These are phyloP conservation scores for Petrocephalus sullivani DNA, from an alignment of 2,797 vertebrate genomes.

Conservation along the genomic window DNA sequence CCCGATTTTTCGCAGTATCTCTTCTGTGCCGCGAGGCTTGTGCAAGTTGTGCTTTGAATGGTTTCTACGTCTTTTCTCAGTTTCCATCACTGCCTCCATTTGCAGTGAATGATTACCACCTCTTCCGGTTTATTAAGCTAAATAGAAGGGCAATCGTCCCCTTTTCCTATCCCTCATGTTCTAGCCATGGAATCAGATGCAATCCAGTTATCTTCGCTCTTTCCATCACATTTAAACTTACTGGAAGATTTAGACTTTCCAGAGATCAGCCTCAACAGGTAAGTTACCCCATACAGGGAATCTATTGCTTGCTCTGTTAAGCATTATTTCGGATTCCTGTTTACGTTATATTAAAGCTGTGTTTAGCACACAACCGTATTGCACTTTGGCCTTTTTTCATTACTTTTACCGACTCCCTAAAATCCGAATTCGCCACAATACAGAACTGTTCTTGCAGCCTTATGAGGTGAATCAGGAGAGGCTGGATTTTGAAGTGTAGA, in stretches of 20 bases:
- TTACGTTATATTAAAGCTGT: background rate
- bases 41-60: background rate
- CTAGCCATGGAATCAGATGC: conserved; percentile 3
- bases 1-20: background rate
- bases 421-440: background rate
- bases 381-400: background rate
- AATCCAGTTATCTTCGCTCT: background rate
- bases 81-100: background rate
- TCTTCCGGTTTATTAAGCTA: conserved; percentile 14
- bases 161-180: background rate
- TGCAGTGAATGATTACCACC: conserved; percentile 6
- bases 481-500: background rate
- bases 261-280: conserved; percentile 10
- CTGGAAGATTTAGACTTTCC: background rate
- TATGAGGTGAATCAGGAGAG: background rate
- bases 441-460: background rate
- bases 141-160: background rate
- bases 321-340: background rate
- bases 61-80: background rate
- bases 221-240: background rate
- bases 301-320: background rate
- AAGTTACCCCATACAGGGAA: conserved; percentile 17
- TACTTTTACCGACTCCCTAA: background rate
- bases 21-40: background rate
- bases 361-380: background rate